Conservation (phyloP, 2,888 invertebrate genomes). For the Chesias legatella region DNA sequence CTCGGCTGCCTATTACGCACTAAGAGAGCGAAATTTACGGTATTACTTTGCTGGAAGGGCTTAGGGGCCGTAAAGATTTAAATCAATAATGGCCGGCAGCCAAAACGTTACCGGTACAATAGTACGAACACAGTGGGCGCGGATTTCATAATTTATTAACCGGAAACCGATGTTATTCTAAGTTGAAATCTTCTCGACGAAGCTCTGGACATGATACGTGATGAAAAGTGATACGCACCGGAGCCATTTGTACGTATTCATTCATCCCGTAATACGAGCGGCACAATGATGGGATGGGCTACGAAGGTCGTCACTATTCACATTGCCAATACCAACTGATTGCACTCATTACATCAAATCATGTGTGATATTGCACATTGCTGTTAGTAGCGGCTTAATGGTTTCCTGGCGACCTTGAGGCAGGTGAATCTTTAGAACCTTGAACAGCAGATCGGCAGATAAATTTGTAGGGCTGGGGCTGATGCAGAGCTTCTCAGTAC, state of each 20-base stretch:
- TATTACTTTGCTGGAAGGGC: slow-evolving; percentile 26
- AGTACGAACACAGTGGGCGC: no score
- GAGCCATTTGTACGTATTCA: slow-evolving; percentile 53
- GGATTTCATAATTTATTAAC: slow-evolving; percentile 3
- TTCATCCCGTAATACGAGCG: slow-evolving; percentile 55
- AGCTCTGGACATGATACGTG: slow-evolving; percentile 24
- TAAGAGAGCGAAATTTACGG: slow-evolving; percentile 34
- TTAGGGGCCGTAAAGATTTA: slow-evolving; percentile 20
- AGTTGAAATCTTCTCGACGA: slow-evolving; percentile 11
- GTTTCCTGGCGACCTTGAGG: slow-evolving; percentile 7
- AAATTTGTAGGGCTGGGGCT: slow-evolving; percentile 2
- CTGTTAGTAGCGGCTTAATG: slow-evolving; percentile 8
- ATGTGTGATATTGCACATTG: slow-evolving; percentile 20
- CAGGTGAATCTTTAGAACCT: background rate
- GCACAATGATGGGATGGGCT: slow-evolving; percentile 67
- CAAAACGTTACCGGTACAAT: slow-evolving; percentile 15
- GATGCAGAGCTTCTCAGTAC: background rate
- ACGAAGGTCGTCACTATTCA: slow-evolving; percentile 70
- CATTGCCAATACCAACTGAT: slow-evolving; percentile 49
- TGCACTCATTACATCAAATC: slow-evolving; percentile 31
- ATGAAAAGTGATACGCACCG: slow-evolving; percentile 53
- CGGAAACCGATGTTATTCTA: slow-evolving; percentile 2
- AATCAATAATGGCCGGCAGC: slow-evolving; percentile 22
- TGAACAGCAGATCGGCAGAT: slow-evolving; percentile 1
- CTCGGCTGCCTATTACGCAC: slow-evolving; percentile 38